Conservation (phyloP, 1,140 invertebrate species). For the Sitobion miscanthi region DNA sequence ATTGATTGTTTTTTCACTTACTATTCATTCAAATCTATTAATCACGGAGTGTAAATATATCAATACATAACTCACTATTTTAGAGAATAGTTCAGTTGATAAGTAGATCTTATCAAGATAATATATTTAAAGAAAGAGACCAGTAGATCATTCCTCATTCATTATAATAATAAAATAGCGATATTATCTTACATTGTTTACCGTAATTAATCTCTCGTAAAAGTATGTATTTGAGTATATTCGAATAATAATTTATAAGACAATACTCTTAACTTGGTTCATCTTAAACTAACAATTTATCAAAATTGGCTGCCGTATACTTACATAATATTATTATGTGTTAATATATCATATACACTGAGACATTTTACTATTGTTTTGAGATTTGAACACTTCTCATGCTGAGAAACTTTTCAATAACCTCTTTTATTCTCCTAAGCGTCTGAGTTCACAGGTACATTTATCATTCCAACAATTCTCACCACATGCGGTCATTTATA, state of each 20-base stretch:
- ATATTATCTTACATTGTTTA: too few relatives aligned
- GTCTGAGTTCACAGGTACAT: background rate
- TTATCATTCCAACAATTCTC: conserved; percentile 45
- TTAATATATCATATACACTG: conserved; percentile 10
- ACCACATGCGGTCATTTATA: conserved; percentile 9
- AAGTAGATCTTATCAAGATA: too few relatives aligned
- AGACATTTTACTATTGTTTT: conserved; percentile 10
- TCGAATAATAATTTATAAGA: background rate
- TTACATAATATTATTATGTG: background rate
- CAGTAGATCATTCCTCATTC: too few relatives aligned
- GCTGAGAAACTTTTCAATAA: conserved; percentile 31
- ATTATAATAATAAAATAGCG: too few relatives aligned
- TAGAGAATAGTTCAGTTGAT: background rate
- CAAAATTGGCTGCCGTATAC: background rate
- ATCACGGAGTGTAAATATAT: background rate
- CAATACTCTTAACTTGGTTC: background rate
- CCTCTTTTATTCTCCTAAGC: background rate
- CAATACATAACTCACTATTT: background rate
- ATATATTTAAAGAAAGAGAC: too few relatives aligned
- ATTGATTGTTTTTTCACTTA: background rate
- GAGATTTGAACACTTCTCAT: background rate
- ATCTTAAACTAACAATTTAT: background rate
- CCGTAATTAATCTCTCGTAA: background rate
- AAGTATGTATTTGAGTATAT: background rate
- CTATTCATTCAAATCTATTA: background rate